Conservation (phyloP, 2,888 invertebrate genomes). For the Panopea generosa region DNA sequence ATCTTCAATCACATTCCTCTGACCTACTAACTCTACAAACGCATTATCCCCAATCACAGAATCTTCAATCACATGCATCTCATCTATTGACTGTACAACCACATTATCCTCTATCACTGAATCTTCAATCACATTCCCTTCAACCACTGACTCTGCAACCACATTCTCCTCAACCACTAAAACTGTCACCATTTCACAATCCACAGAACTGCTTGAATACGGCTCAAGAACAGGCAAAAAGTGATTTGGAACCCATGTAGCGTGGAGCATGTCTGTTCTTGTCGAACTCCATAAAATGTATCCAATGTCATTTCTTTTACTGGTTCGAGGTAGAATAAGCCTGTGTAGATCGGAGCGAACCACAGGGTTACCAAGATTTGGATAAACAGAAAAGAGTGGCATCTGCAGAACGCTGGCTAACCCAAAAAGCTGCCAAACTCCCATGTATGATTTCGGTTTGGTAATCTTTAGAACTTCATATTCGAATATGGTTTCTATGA, state of each 20-base stretch:
- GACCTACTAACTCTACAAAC: slow-evolving; percentile 10
- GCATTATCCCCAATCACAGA: slow-evolving; percentile 12
- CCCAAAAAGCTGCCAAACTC: slow-evolving; percentile 50
- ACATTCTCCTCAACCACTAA: slow-evolving; percentile 16
- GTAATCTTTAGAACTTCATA: slow-evolving; percentile 13
- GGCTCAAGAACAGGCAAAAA: no score
- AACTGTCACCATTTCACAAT: neutral
- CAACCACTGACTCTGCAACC: no score
- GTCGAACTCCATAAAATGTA: no score
- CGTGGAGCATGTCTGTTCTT: no score
- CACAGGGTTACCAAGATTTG: slow-evolving; percentile 26
- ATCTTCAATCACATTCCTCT: neutral
- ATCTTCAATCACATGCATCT: slow-evolving; percentile 13
- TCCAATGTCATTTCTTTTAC: no score
- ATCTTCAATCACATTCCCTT: no score
- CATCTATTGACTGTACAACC: slow-evolving; percentile 17
- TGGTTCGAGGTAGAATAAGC: slow-evolving; percentile 11
- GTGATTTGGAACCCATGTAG: no score
- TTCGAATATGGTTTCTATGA: slow-evolving; percentile 13
- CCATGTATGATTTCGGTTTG: slow-evolving; percentile 31
- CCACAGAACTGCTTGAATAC: neutral
- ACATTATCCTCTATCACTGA: slow-evolving; percentile 6
- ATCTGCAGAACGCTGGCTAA: slow-evolving; percentile 29
- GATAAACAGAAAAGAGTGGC: slow-evolving; percentile 30
- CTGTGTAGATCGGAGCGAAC: slow-evolving; percentile 28